Percentiles rank a stretch among this genome's conserved stretches.
Conservation (phyloP, 2,797 vertebrate genomes). For the Hydrocynus forskahlii region DNA sequence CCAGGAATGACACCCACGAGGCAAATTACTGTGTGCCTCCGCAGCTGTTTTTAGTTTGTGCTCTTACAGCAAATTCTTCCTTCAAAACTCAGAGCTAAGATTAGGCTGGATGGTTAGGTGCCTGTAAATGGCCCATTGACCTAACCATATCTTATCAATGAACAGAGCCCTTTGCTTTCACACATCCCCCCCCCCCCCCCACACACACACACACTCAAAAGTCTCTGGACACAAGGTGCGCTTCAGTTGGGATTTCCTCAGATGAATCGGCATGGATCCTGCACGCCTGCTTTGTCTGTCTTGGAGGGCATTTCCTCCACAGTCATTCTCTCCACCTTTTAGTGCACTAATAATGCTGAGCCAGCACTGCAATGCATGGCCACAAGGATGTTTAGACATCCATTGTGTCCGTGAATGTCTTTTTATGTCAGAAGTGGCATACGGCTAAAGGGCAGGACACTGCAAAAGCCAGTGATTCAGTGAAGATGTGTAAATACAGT, state of each 20-base stretch:
- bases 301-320: constrained; percentile 50
- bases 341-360: constrained; percentile 57
- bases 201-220: neutral
- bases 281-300: constrained; percentile 46
- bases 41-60: constrained; percentile 81
- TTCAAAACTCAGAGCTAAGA: constrained; percentile 70
- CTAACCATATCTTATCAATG: constrained; percentile 67
- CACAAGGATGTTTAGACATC: constrained; percentile 64
- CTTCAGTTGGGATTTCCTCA: constrained; percentile 65
- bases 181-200: neutral
- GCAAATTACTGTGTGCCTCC: constrained; percentile 58
- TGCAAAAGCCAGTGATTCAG: constrained; percentile 30
- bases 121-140: constrained; percentile 50
- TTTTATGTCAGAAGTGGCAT: constrained; percentile 64
- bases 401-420: constrained; percentile 70
- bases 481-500: constrained; percentile 28
- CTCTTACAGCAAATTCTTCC: constrained; percentile 79
- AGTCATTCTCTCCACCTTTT: constrained; percentile 51
- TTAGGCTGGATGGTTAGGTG: constrained; percentile 58
- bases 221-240: constrained; percentile 60
- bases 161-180: neutral
- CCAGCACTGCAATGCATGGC: constrained; percentile 60
- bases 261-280: constrained; percentile 67
- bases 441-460: constrained; percentile 64
- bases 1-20: constrained; percentile 59